phyloP scores from a whole-genome alignment of 2,888 invertebrate species.

The Polylopha cassiicola region DNA sequence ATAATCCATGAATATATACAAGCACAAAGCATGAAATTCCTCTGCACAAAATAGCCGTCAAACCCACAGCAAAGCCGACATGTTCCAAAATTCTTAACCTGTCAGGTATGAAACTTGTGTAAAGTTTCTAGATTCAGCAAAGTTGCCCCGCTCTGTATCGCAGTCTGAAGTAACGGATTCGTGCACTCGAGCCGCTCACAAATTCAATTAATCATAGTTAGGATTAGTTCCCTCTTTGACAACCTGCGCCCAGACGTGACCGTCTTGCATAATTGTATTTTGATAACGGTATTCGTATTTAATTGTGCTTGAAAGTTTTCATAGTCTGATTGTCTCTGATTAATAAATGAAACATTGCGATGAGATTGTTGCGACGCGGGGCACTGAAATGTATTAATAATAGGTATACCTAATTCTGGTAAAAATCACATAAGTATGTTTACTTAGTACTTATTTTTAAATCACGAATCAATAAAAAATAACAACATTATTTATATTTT shows the following conservation, averaged over 20 bases:
- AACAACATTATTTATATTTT: no score
- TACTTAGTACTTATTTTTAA: no score
- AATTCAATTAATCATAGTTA: constrained; percentile 74
- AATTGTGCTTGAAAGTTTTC: constrained; percentile 23
- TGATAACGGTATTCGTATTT: constrained; percentile 33
- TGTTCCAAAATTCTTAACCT: constrained; percentile 35
- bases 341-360: constrained; percentile 1
- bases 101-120: constrained; percentile 41
- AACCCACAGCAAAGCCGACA: constrained; percentile 5
- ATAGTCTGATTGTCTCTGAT: no score
- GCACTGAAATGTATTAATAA: no score
- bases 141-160: constrained; percentile 33
- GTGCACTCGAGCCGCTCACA: constrained; percentile 48
- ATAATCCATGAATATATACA: no score
- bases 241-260: constrained; percentile 58
- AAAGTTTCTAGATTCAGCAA: constrained; percentile 33
- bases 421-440: no score
- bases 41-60: neutral
- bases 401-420: no score
- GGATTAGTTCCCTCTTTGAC: constrained; percentile 69
- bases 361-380: neutral
- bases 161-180: constrained; percentile 63
- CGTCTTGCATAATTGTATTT: constrained; percentile 45
- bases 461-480: no score
- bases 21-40: constrained; percentile 15